Conservation (phyloP, 2,797 vertebrate genomes). For the Steatocranus sp. region DNA sequence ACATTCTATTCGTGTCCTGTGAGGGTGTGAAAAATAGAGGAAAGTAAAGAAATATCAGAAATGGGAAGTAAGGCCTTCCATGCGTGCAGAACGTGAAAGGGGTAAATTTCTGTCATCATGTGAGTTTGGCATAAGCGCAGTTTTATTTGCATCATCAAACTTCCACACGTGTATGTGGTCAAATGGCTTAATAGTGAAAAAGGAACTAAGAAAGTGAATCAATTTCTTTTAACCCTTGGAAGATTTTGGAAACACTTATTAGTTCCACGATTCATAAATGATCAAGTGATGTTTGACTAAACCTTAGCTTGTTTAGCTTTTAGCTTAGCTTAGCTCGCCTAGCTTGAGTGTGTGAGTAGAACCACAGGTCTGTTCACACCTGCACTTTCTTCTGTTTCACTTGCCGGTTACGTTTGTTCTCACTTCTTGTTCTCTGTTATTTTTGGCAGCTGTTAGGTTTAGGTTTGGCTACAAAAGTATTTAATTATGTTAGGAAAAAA, state of each 20-base stretch:
- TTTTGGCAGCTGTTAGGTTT: background rate
- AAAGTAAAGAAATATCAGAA: background rate
- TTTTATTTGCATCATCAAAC: background rate
- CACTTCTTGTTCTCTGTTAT: background rate
- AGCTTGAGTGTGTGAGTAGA: background rate
- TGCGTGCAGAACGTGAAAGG: fast-evolving
- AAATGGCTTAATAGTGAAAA: background rate
- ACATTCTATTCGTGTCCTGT: fast-evolving
- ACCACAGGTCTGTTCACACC: background rate
- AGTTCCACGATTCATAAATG: background rate
- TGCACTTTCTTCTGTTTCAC: background rate
- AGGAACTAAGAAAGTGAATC: background rate
- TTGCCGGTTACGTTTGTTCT: background rate
- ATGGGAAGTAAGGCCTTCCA: background rate
- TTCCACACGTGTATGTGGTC: fast-evolving
- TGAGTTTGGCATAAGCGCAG: background rate
- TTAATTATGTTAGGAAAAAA: background rate
- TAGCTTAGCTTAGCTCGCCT: background rate
- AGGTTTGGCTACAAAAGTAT: background rate
- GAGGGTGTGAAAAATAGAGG: background rate
- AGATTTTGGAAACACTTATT: background rate
- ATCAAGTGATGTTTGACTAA: background rate
- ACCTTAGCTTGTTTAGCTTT: background rate
- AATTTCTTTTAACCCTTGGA: background rate
- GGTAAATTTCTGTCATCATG: background rate